A percentile compares a stretch with the other conserved stretches of the same genome.
Conservation (phyloP, 2,113 vertebrate genomes). For the Taxidea taxus region DNA sequence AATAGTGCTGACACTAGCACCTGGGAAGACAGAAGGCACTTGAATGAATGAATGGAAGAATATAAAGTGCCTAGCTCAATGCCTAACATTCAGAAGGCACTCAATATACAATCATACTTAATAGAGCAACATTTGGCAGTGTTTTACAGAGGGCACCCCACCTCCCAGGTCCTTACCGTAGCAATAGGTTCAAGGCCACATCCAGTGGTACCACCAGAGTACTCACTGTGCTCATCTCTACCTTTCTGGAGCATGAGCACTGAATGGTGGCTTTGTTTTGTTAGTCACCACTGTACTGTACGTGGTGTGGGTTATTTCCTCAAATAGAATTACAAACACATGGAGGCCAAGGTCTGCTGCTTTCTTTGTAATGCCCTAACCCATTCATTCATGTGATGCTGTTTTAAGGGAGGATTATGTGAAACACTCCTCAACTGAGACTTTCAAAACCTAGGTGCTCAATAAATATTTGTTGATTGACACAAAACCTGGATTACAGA, state of each 20-base stretch:
- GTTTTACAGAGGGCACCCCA: neutral
- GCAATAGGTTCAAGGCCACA: neutral
- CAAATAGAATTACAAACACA: neutral
- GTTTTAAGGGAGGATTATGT: neutral
- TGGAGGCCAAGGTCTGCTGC: neutral
- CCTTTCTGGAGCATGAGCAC: neutral
- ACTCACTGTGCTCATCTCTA: neutral
- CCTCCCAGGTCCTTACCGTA: neutral
- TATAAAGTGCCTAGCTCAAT: neutral
- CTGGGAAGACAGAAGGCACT: neutral
- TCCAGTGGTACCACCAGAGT: fast-evolving
- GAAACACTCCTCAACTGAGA: neutral
- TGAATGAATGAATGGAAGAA: neutral
- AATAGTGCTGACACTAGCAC: neutral
- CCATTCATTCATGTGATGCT: neutral
- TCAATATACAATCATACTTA: neutral
- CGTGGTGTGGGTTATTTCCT: neutral
- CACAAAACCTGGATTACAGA: neutral
- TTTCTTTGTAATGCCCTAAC: neutral
- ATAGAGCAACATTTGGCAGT: neutral
- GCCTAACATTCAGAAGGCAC: neutral
- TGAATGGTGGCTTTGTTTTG: neutral
- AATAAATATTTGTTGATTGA: neutral
- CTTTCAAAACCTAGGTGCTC: neutral
- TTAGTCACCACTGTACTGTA: neutral